phyloP scores from a whole-genome alignment of 1,140 invertebrate genomes.

The Caerostris darwini region DNA sequence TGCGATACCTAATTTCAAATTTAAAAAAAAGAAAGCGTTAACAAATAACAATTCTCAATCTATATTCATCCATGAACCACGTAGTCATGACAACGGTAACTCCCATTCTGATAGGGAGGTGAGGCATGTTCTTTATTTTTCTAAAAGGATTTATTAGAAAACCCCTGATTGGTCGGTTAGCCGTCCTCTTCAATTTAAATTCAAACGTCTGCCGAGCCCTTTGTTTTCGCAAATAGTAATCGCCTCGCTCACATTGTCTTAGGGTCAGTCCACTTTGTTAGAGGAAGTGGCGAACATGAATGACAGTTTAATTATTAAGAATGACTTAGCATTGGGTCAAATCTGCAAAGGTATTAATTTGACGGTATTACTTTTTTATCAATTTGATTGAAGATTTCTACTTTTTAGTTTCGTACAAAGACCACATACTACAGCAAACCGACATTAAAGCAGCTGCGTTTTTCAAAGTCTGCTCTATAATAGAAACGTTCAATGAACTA shows the following conservation, averaged over 20 bases:
- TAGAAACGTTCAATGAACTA: too few species aligned
- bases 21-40: background rate
- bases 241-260: background rate
- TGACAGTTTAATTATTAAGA: conserved; percentile 37
- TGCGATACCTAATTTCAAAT: background rate
- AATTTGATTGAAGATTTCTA: background rate
- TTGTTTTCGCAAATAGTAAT: conserved; percentile 13
- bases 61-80: background rate
- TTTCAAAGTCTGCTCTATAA: too few species aligned
- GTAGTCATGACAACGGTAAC: background rate
- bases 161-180: background rate
- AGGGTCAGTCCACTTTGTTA: conserved; percentile 13
- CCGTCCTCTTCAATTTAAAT: conserved; percentile 31
- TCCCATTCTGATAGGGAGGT: background rate
- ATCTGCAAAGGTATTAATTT: background rate
- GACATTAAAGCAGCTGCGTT: too few species aligned
- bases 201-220: conserved; percentile 14
- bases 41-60: background rate
- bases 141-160: background rate
- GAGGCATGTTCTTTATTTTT: background rate
- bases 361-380: background rate
- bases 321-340: conserved; percentile 12
- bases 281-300: background rate
- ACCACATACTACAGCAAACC: background rate
- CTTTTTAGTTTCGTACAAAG: background rate